phyloP scores from a whole-genome alignment of 2,113 vertebrate species.

The Axis porcinus region DNA sequence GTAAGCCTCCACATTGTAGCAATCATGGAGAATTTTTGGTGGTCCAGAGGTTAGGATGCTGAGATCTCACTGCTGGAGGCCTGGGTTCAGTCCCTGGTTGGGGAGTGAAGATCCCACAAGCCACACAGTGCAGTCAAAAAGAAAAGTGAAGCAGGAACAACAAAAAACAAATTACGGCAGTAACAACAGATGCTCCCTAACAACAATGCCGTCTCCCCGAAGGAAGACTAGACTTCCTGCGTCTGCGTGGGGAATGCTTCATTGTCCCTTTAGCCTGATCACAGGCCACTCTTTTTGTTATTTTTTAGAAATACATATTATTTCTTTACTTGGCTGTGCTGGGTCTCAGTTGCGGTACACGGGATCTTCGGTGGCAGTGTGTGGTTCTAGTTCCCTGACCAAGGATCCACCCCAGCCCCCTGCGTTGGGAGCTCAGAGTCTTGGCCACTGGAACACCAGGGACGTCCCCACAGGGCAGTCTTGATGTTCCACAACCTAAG shows the following conservation, averaged over 20 bases:
- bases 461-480: background rate
- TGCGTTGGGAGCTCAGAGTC: background rate
- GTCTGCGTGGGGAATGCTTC: background rate
- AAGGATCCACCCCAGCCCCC: background rate
- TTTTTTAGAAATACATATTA: background rate
- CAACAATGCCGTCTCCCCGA: rapidly evolving
- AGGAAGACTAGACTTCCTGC: background rate
- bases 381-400: background rate
- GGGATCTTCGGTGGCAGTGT: rapidly evolving
- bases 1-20: background rate
- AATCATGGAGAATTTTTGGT: background rate
- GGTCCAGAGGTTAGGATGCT: background rate
- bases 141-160: background rate
- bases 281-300: background rate
- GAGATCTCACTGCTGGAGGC: background rate
- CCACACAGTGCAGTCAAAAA: background rate
- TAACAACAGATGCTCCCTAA: background rate
- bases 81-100: background rate
- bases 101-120: background rate
- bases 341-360: rapidly evolving
- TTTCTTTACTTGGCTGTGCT: background rate
- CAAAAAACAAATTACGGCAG: background rate
- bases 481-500: background rate
- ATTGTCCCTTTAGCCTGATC: background rate
- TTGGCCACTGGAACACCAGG: background rate